phyloP scores from a whole-genome alignment of 2,113 vertebrate genomes.

The Tapirus terrestris region DNA sequence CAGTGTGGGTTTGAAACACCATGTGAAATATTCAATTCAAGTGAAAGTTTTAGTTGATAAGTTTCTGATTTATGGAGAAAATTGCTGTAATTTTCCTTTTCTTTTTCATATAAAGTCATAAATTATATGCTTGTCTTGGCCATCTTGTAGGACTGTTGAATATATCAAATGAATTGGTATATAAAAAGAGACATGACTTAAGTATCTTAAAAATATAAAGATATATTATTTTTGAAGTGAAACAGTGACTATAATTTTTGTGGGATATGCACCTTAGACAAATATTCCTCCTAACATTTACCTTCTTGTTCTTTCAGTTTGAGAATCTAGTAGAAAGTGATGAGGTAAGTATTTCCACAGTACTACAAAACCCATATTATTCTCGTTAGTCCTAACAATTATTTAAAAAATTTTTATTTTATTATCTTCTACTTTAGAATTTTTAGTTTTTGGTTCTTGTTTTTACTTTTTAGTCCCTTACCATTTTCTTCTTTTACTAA shows the following conservation, averaged over 20 bases:
- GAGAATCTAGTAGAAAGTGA: slow-evolving; percentile 92
- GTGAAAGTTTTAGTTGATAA: slow-evolving; percentile 10
- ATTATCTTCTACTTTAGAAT: slow-evolving; percentile 19
- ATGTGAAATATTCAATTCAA: not conserved
- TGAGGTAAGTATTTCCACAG: slow-evolving; percentile 85
- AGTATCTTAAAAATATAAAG: not conserved
- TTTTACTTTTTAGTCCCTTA: slow-evolving; percentile 14
- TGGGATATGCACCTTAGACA: not conserved
- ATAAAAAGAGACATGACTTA: not conserved
- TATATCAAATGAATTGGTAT: not conserved
- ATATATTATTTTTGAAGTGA: slow-evolving; percentile 37
- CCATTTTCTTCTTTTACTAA: slow-evolving; percentile 28
- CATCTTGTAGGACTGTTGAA: not conserved
- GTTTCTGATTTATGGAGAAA: slow-evolving; percentile 16
- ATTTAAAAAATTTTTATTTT: not conserved
- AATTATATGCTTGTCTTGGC: not conserved
- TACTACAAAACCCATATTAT: not conserved
- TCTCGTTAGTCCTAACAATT: not conserved
- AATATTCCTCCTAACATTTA: not conserved
- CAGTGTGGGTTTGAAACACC: not conserved
- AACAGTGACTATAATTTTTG: not conserved
- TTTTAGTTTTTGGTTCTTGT: not conserved
- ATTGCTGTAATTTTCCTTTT: not conserved
- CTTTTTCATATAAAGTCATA: not conserved
- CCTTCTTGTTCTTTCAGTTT: slow-evolving; percentile 86